Evolutionary conservation across 2,113 vertebrate genomes (phyloP).

Genomic region (Falco punctatus): DNA sequence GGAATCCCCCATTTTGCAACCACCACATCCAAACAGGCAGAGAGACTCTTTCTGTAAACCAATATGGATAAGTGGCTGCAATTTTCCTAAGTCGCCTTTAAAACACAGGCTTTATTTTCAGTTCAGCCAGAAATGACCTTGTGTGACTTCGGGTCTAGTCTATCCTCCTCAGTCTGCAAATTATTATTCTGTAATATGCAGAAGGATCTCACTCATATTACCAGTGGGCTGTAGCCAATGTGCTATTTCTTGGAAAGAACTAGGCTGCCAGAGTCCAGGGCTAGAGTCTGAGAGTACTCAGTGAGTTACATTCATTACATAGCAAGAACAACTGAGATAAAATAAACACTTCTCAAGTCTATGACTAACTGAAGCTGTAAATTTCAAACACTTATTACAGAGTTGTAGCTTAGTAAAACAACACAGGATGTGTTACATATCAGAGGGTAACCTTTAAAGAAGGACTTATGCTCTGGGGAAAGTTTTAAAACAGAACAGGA

Average conservation of each 20-base stretch:
- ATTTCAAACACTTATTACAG: slow-evolving; percentile 52
- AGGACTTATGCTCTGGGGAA: neutral
- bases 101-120: slow-evolving; percentile 19
- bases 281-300: neutral
- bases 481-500: slow-evolving; percentile 29
- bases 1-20: neutral
- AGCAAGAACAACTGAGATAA: slow-evolving; percentile 52
- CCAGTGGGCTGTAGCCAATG: neutral
- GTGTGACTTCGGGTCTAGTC: neutral
- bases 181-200: neutral
- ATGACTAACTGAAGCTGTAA: slow-evolving; percentile 37
- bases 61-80: slow-evolving; percentile 16
- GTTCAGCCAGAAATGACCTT: slow-evolving; percentile 27
- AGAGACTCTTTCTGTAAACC: slow-evolving; percentile 9
- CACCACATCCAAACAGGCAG: neutral
- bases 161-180: neutral
- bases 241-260: neutral
- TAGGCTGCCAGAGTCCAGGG: neutral
- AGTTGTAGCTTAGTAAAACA: slow-evolving; percentile 47
- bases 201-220: neutral
- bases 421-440: neutral
- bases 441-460: slow-evolving; percentile 38
- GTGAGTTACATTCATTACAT: neutral
- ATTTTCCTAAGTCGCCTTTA: slow-evolving; percentile 25
- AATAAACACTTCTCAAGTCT: slow-evolving; percentile 54